These are phyloP conservation scores for Chondrosia reniformis DNA, from an alignment of 37 sponge, comb jelly and placozoan genomes.

Conservation along the genomic window DNA sequence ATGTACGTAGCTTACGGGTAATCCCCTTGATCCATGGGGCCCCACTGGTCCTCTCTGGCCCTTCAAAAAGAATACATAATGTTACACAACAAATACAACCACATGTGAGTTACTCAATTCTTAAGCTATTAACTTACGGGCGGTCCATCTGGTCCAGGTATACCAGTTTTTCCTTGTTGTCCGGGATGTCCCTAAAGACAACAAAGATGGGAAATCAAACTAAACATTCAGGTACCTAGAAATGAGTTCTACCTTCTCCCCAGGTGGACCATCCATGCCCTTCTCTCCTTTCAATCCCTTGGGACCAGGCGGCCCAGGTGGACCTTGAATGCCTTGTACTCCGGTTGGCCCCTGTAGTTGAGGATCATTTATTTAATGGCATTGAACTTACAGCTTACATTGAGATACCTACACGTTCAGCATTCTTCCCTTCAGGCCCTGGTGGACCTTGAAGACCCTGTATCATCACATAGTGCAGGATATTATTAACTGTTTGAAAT, in stretches of 20 bases:
- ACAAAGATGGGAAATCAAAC: neutral
- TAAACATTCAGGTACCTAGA: neutral
- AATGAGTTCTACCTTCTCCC: conserved; percentile 22
- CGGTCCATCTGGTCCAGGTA: conserved; percentile 3
- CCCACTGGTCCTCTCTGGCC: neutral
- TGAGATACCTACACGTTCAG: conserved; percentile 27
- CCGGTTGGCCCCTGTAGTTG: neutral
- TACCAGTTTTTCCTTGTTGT: neutral
- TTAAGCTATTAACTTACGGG: neutral
- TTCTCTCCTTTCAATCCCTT: neutral
- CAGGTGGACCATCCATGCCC: conserved; percentile 3
- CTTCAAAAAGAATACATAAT: neutral
- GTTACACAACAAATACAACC: neutral
- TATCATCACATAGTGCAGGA: too few relatives aligned
- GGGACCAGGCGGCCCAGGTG: conserved; percentile 12
- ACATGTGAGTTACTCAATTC: neutral
- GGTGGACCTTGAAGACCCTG: conserved; percentile 44
- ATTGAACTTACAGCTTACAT: neutral
- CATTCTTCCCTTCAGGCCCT: conserved; percentile 35
- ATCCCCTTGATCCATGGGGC: neutral
- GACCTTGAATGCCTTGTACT: neutral
- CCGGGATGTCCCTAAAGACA: conserved; percentile 1
- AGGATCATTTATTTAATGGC: neutral
- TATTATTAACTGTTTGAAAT: too few relatives aligned
- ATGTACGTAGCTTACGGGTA: neutral